These are phyloP conservation scores for rabbit (Oryctolagus cuniculus) DNA, from an alignment of 2,113 vertebrate species.

Conservation along the genomic window DNA sequence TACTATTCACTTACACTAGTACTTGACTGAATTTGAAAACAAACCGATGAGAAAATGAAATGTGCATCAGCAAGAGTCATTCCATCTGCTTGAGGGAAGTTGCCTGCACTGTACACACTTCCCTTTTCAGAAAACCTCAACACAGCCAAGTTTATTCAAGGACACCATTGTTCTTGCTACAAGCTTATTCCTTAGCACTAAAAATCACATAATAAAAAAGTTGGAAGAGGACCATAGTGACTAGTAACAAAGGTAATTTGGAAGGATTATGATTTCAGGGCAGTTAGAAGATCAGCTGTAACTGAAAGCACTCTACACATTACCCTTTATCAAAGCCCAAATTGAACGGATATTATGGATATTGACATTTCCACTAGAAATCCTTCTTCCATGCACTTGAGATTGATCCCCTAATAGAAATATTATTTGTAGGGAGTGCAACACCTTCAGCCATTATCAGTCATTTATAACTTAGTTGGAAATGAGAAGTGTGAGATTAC, in stretches of 20 bases:
- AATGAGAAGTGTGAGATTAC: neutral
- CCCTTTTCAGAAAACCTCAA: slow-evolving; percentile 62
- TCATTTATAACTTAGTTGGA: slow-evolving; percentile 31
- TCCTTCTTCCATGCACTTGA: slow-evolving; percentile 24
- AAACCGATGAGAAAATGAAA: slow-evolving; percentile 61
- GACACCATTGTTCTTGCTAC: neutral
- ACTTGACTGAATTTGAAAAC: slow-evolving; percentile 39
- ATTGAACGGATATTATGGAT: neutral
- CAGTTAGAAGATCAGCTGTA: neutral
- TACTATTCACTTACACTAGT: slow-evolving; percentile 17
- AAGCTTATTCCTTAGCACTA: slow-evolving; percentile 43
- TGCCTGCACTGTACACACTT: slow-evolving; percentile 35
- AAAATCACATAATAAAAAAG: slow-evolving; percentile 47
- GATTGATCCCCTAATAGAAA: slow-evolving; percentile 10
- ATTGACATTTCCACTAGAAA: slow-evolving; percentile 4
- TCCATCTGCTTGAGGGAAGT: slow-evolving; percentile 8
- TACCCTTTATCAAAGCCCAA: neutral
- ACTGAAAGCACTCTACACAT: neutral
- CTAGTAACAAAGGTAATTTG: neutral
- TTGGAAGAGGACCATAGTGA: neutral
- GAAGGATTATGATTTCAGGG: neutral
- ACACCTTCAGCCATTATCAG: neutral
- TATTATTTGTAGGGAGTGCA: neutral
- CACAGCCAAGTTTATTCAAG: slow-evolving; percentile 2
- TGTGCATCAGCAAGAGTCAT: slow-evolving; percentile 1